Base-by-base conservation (phyloP, 2,888 invertebrate species). In the Bursaphelenchus okinawaensis region DNA sequence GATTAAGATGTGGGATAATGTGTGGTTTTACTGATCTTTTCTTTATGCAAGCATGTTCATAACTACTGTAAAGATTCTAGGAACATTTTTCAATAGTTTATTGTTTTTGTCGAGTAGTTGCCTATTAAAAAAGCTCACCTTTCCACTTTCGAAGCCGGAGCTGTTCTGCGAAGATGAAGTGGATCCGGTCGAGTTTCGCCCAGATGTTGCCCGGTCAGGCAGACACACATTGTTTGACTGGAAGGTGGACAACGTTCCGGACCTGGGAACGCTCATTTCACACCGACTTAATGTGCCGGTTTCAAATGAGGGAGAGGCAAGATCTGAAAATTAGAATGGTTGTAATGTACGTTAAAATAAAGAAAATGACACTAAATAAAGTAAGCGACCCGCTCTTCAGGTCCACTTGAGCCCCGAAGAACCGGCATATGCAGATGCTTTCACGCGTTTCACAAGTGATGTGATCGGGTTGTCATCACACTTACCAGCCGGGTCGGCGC, bases 131-230 rank as follows among this genome's bases (percentile, higher is more conserved):
- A n/a, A n/a, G n/a, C n/a, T 68, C 16, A 77, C 76, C 71, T 77
- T 76, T 57, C 72, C 68, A 52, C 75, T 76, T 60, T 76, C 76
- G 60, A 76, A 77, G 23, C 76, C 76, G 29, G 73, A 74, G 28
- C 73, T 74, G 7, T 69, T 62, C 27, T 74, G 74, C 52, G 75
- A 76, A 28, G 63, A 67, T 24, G 65, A 72, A 40, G 40, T 40
- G 60, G 76, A 77, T 8, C 75, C 73, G 51, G 76, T 76, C n/a
- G 72, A 72, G 63, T 74, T 71, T 29, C 76, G 69, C 31, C 68
- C 61, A 19, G 29, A 28, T 23, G 24, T 54, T 19, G 24, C 29
- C 26, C 26, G 20, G 9, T 19, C 26, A 4, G 29, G 23, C 24
- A 50, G 19, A 51, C 12, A 19, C n/a, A 8, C n/a, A 50, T 16